Conservation (phyloP, 2,888 invertebrate genomes). For the Colletes collaris region DNA sequence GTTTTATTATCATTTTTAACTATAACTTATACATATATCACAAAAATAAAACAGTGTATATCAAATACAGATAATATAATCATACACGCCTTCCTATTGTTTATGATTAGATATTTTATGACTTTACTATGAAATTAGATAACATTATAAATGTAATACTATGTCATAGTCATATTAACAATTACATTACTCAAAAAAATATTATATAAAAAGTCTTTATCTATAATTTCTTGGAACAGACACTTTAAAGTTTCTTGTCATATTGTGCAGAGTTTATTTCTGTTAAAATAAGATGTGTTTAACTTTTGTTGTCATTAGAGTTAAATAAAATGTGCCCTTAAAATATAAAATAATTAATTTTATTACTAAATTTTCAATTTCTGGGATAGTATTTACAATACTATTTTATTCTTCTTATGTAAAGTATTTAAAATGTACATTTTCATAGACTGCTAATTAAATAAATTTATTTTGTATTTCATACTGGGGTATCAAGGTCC, state of each 20-base stretch:
- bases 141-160: background rate
- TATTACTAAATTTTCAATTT: background rate
- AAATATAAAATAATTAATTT: background rate
- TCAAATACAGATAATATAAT: conserved; percentile 37
- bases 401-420: too few relatives aligned
- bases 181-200: too few relatives aligned
- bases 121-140: conserved; percentile 11
- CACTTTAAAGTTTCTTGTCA: too few relatives aligned
- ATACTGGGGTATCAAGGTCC: background rate
- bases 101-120: conserved; percentile 41
- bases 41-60: conserved; percentile 4
- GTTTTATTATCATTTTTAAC: conserved; percentile 3
- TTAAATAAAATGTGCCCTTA: background rate
- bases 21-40: background rate
- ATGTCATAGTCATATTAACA: too few relatives aligned
- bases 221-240: too few relatives aligned
- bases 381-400: too few relatives aligned
- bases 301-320: background rate
- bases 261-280: too few relatives aligned
- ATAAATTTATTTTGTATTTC: background rate
- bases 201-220: too few relatives aligned
- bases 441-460: background rate
- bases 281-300: too few relatives aligned
- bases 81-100: conserved; percentile 52
- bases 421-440: background rate